Conservation (phyloP, 2,797 vertebrate species). For the Anguilla marmorata region DNA sequence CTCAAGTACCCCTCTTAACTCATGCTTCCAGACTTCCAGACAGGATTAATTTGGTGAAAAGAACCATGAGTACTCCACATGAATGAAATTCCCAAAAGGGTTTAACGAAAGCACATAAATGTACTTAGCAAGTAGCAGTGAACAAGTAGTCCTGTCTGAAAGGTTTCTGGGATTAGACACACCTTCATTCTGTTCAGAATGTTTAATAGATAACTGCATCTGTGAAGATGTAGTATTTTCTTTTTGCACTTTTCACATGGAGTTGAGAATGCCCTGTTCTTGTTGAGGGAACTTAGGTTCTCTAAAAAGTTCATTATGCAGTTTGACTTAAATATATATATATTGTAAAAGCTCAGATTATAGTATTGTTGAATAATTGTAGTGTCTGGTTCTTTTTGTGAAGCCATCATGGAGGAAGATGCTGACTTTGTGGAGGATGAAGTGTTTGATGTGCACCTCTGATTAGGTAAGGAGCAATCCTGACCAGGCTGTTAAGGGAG, state of each 20-base stretch:
- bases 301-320: no score
- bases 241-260: no score
- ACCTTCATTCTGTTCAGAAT: no score
- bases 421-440: slow-evolving; percentile 69
- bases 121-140: neutral
- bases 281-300: no score
- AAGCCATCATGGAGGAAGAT: slow-evolving; percentile 76
- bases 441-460: slow-evolving; percentile 76
- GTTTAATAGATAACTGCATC: no score
- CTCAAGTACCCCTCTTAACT: neutral
- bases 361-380: neutral
- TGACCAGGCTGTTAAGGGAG: neutral
- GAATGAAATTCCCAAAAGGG: neutral
- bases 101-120: neutral
- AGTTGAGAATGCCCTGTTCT: no score
- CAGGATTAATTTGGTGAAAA: neutral
- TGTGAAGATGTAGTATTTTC: no score
- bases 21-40: neutral
- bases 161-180: no score
- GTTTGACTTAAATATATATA: no score
- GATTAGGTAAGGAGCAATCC: slow-evolving; percentile 62
- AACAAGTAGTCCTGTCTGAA: neutral
- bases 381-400: slow-evolving; percentile 12
- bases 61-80: neutral
- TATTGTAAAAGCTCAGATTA: no score